phyloP scores from a whole-genome alignment of 2,888 invertebrate genomes.

The Acrocyrtus sp. region DNA sequence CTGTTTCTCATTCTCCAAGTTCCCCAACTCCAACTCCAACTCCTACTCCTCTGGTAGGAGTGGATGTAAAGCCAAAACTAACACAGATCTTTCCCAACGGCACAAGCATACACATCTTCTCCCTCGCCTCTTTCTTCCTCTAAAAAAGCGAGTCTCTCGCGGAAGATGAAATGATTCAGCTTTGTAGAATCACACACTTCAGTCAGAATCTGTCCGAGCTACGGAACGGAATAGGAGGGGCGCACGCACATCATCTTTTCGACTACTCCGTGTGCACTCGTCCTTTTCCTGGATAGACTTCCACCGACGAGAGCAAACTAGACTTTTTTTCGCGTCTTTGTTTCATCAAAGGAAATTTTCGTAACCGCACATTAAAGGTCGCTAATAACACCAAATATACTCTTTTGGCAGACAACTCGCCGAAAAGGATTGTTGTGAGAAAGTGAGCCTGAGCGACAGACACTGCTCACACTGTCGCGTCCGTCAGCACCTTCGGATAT shows the following conservation, averaged over 20 bases:
- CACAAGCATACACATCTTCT: background rate
- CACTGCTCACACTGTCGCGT: no score
- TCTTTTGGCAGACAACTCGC: no score
- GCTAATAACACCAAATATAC: background rate
- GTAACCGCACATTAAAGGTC: background rate
- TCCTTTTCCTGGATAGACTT: background rate
- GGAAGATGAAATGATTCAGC: background rate
- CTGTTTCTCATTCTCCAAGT: no score
- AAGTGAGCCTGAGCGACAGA: no score
- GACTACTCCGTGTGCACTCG: background rate
- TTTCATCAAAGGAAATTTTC: background rate
- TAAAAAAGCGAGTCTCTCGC: background rate
- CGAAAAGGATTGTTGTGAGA: no score
- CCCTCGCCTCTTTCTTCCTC: background rate
- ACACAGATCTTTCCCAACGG: background rate
- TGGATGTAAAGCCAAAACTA: background rate
- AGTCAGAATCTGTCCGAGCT: constrained; percentile 35
- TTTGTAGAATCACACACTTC: background rate
- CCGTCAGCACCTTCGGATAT: no score
- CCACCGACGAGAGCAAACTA: no score
- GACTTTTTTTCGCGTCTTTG: no score
- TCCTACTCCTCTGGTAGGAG: no score
- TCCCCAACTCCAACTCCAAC: no score
- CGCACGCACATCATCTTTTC: constrained; percentile 8
- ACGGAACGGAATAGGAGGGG: background rate